These are phyloP conservation scores for Sebastes minor DNA, from an alignment of 2,797 vertebrate species.

Conservation along the genomic window DNA sequence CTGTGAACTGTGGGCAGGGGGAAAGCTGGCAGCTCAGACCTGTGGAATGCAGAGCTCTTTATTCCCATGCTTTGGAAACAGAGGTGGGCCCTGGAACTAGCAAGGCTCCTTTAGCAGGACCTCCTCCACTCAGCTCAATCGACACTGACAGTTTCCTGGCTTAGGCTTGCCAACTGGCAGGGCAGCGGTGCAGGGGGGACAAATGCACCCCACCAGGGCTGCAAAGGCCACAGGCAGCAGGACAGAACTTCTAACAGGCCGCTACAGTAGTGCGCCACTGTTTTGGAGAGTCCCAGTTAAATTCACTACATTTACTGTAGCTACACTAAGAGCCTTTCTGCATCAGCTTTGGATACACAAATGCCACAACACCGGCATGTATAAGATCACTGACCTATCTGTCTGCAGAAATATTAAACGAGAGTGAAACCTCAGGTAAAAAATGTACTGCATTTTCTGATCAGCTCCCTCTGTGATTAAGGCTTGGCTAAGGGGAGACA, in stretches of 20 bases:
- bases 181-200: slow-evolving; percentile 84
- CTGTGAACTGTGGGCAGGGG: slow-evolving; percentile 89
- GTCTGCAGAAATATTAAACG: not conserved
- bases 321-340: slow-evolving; percentile 5
- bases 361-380: not conserved
- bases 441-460: not conserved
- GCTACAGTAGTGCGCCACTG: slow-evolving; percentile 63
- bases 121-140: slow-evolving; percentile 91
- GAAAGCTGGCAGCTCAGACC: slow-evolving; percentile 95
- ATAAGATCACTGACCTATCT: not conserved
- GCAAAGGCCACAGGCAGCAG: slow-evolving; percentile 82
- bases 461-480: not conserved
- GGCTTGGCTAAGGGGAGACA: not conserved
- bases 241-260: slow-evolving; percentile 72
- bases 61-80: slow-evolving; percentile 98
- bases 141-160: slow-evolving; percentile 98
- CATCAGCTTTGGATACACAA: not conserved
- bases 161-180: slow-evolving; percentile 94
- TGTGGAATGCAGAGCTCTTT: slow-evolving; percentile 89
- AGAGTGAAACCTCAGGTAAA: not conserved
- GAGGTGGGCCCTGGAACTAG: slow-evolving; percentile 90
- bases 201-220: slow-evolving; percentile 76
- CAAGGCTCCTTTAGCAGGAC: slow-evolving; percentile 89
- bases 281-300: slow-evolving; percentile 42
- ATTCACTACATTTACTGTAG: slow-evolving; percentile 42